Percentiles rank a stretch among this genome's conserved stretches.
Evolutionary conservation across 2,888 invertebrate genomes (phyloP).

Genomic region (Syrista parreyssii): DNA sequence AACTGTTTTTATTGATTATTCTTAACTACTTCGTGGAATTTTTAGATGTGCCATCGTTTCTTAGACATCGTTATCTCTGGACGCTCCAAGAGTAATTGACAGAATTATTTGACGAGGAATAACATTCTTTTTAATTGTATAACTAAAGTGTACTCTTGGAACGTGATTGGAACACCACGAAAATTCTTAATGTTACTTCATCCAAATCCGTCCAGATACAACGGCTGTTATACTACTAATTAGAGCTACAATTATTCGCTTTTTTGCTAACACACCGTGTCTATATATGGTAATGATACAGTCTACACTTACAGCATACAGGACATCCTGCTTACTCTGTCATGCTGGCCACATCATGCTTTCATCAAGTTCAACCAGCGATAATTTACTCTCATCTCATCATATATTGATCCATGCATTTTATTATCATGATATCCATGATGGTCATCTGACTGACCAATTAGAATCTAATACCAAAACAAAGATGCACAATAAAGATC

Average conservation of each 20-base stretch:
- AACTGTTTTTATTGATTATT: neutral
- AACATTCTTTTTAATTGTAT: neutral
- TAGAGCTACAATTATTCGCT: neutral
- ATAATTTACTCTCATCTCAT: slow-evolving; percentile 4
- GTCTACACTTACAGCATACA: neutral
- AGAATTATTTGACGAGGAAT: neutral
- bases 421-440: neutral
- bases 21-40: neutral
- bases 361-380: neutral
- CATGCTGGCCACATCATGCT: neutral
- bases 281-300: neutral
- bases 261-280: neutral
- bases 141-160: neutral
- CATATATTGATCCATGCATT: neutral
- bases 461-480: neutral
- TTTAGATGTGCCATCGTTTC: neutral
- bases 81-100: neutral
- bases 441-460: neutral
- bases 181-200: neutral
- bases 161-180: neutral
- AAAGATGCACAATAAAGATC: neutral
- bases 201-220: neutral
- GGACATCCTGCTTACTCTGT: neutral
- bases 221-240: neutral
- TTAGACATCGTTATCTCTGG: neutral